phyloP scores from a whole-genome alignment of 2,113 vertebrate genomes.

The Dasyornis broadbenti region DNA sequence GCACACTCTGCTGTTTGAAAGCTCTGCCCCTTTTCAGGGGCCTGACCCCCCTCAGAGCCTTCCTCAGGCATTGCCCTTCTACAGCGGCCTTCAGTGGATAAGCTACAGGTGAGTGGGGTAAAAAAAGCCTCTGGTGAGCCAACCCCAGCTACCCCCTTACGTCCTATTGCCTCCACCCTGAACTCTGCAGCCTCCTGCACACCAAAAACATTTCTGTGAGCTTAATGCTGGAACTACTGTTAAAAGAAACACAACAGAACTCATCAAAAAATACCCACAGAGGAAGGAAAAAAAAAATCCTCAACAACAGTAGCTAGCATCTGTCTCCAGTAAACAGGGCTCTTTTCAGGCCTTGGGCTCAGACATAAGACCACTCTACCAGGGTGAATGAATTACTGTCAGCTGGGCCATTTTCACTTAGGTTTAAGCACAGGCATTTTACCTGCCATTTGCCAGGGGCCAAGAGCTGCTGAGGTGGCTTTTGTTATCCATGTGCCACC shows the following conservation, averaged over 20 bases:
- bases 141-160: rapidly evolving
- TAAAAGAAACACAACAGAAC: neutral
- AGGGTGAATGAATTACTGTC: neutral
- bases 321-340: neutral
- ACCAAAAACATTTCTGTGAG: neutral
- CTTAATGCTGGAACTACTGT: neutral
- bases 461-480: neutral
- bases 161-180: neutral
- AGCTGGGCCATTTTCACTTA: neutral
- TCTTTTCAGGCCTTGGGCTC: neutral
- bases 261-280: neutral
- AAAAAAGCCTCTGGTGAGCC: neutral
- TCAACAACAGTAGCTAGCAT: rapidly evolving
- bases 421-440: neutral
- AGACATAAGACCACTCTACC: neutral
- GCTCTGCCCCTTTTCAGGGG: neutral
- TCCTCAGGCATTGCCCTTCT: neutral
- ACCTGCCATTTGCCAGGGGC: neutral
- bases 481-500: neutral
- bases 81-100: neutral
- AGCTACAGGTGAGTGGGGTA: neutral
- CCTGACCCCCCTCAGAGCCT: neutral
- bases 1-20: neutral
- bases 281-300: neutral
- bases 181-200: neutral